phyloP scores from a whole-genome alignment of 92 coral and sea anemone genomes.

The Porites evermanni region DNA sequence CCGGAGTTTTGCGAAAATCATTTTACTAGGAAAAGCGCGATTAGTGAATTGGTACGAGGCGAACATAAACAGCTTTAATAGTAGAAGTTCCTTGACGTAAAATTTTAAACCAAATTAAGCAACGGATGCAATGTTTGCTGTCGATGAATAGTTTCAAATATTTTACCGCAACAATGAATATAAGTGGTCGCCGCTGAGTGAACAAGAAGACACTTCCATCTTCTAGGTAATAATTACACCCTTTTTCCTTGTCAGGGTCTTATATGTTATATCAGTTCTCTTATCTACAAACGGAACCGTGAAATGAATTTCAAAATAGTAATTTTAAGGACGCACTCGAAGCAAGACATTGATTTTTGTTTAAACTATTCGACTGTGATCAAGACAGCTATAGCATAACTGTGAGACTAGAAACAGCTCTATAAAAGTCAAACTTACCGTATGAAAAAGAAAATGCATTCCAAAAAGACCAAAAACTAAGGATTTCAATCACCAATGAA shows the following conservation, averaged over 20 bases:
- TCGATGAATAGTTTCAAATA: too few relatives aligned
- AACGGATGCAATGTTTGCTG: too few relatives aligned
- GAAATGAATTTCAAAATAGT: not conserved
- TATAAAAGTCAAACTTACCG: not conserved
- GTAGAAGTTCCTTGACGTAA: too few relatives aligned
- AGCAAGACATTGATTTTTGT: not conserved
- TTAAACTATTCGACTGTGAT: not conserved
- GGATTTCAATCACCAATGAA: not conserved
- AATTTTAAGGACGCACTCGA: not conserved
- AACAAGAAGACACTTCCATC: too few relatives aligned
- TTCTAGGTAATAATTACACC: not conserved
- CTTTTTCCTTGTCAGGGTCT: not conserved
- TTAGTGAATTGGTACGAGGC: too few relatives aligned
- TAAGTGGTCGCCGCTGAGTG: too few relatives aligned
- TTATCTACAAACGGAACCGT: not conserved
- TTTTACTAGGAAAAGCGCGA: too few relatives aligned
- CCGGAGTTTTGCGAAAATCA: too few relatives aligned
- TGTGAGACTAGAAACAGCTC: not conserved
- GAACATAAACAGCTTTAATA: too few relatives aligned
- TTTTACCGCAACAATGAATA: too few relatives aligned
- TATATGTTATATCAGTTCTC: not conserved
- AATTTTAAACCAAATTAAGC: too few relatives aligned
- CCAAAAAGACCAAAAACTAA: constrained; percentile 9
- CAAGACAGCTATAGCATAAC: not conserved
- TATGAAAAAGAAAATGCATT: constrained; percentile 4